These are phyloP conservation scores for Raja brachyura DNA, from an alignment of 2,113 vertebrate genomes.

Conservation along the genomic window DNA sequence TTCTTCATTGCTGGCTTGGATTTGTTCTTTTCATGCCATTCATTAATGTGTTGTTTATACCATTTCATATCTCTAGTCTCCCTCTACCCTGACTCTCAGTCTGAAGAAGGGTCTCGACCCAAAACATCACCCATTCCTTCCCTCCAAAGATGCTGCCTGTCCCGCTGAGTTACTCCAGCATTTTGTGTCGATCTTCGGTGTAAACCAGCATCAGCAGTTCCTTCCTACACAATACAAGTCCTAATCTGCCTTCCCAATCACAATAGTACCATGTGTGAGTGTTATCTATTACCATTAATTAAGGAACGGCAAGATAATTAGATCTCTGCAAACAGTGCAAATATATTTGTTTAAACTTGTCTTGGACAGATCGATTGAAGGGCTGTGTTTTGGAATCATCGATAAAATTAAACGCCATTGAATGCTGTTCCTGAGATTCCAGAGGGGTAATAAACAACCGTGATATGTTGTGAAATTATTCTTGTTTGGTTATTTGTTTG, in stretches of 20 bases:
- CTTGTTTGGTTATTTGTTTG: background rate
- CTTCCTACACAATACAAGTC: too few species aligned
- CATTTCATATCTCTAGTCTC: too few species aligned
- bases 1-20: too few species aligned
- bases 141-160: too few species aligned
- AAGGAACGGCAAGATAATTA: background rate
- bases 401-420: background rate
- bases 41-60: too few species aligned
- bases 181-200: too few species aligned
- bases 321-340: background rate
- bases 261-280: background rate
- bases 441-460: background rate
- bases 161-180: too few species aligned
- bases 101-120: too few species aligned
- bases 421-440: background rate
- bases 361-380: background rate
- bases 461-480: background rate
- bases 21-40: too few species aligned
- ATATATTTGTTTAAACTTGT: background rate
- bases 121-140: too few species aligned
- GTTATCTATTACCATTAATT: background rate
- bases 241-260: background rate
- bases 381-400: background rate
- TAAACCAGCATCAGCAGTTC: too few species aligned
- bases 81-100: too few species aligned